Percentiles rank a stretch among this genome's conserved stretches.
Evolutionary conservation across 64 coral and sea anemone species (phyloP).

Genomic region (Astreopora myriophthalma): DNA sequence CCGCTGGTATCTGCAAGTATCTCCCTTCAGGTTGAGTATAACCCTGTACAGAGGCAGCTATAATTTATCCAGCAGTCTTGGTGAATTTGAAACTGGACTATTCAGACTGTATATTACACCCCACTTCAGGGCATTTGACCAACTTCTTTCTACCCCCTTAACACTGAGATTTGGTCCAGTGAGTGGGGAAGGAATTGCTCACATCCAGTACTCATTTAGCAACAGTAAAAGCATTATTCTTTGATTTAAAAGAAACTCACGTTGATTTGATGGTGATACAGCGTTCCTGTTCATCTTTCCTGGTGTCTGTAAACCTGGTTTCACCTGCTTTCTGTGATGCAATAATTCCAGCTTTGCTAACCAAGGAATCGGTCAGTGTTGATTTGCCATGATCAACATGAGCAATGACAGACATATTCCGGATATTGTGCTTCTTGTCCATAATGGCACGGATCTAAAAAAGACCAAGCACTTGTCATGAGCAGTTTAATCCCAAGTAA

Average conservation of each 20-base stretch:
- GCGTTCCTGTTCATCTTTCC: slow-evolving; percentile 96
- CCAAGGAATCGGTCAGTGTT: slow-evolving; percentile 92
- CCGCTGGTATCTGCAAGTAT: no score
- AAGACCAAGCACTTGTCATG: neutral
- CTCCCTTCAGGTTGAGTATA: no score
- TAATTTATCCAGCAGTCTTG: no score
- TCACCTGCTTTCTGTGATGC: slow-evolving; percentile 89
- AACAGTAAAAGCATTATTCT: no score
- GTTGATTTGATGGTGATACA: slow-evolving; percentile 99
- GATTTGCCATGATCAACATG: slow-evolving; percentile 99
- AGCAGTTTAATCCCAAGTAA: neutral
- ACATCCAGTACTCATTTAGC: no score
- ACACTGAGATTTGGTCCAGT: no score
- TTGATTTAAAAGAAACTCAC: slow-evolving; percentile 55
- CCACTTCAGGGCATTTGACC: no score
- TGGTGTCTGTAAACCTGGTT: slow-evolving; percentile 92
- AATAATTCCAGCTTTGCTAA: slow-evolving; percentile 98
- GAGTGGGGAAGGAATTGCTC: no score
- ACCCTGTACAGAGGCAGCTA: no score
- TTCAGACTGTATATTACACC: no score
- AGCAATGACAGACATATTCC: slow-evolving; percentile 99
- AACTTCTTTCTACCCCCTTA: no score
- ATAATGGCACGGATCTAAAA: slow-evolving; percentile 95
- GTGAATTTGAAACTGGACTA: no score
- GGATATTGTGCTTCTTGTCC: slow-evolving; percentile 97